A percentile compares a stretch with the other conserved stretches of the same genome.
Conservation (phyloP, 2,888 invertebrate genomes). For the Sphinx pinastri region DNA sequence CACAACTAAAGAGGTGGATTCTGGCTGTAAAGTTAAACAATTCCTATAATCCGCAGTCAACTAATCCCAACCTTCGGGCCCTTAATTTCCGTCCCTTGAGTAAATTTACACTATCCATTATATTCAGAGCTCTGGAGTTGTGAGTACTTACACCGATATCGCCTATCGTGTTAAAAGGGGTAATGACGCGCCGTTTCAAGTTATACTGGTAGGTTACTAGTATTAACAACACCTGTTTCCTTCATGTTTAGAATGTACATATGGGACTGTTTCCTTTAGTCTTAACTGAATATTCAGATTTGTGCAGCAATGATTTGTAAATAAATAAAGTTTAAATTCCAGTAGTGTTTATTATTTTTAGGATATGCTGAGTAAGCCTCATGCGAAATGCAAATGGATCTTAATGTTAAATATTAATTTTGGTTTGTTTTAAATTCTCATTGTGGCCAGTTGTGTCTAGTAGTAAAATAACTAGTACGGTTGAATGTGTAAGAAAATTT, state of each 20-base stretch:
- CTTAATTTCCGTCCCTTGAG: constrained; percentile 57
- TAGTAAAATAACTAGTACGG: too few species aligned
- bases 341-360: neutral
- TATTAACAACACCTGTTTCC: constrained; percentile 55
- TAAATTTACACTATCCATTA: constrained; percentile 53
- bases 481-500: too few species aligned
- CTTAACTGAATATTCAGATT: constrained; percentile 27
- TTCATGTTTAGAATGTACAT: constrained; percentile 28
- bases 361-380: too few species aligned
- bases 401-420: too few species aligned
- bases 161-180: neutral
- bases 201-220: constrained; percentile 43
- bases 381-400: too few species aligned
- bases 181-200: constrained; percentile 40
- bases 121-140: constrained; percentile 45
- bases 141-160: constrained; percentile 18
- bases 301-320: neutral
- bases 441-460: too few species aligned
- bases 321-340: neutral
- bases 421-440: too few species aligned
- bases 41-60: constrained; percentile 58
- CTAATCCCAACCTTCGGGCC: constrained; percentile 55
- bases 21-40: constrained; percentile 55
- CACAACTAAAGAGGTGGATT: constrained; percentile 46
- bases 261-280: constrained; percentile 26